Conservation (phyloP, 2,888 invertebrate genomes). For the Nomada fucata region DNA sequence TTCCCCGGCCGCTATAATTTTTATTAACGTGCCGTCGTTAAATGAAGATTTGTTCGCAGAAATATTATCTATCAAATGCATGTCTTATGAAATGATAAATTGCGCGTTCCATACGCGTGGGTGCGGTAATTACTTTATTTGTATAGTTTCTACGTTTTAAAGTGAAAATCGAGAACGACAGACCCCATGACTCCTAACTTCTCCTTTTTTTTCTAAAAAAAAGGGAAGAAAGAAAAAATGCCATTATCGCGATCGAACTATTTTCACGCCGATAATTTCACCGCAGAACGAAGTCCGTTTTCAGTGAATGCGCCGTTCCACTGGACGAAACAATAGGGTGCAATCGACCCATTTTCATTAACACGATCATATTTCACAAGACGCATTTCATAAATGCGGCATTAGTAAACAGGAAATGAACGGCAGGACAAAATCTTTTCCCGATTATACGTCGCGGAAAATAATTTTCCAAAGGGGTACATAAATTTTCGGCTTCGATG, state of each 20-base stretch:
- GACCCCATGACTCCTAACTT: slow-evolving; percentile 9
- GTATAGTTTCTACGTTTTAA: too few species aligned
- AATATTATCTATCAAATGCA: not conserved
- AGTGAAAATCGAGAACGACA: not conserved
- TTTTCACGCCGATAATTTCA: slow-evolving; percentile 54
- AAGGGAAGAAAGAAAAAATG: slow-evolving; percentile 13
- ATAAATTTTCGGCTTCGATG: too few species aligned
- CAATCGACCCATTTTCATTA: slow-evolving; percentile 61
- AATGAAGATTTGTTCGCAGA: not conserved
- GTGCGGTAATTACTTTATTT: too few species aligned
- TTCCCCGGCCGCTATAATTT: not conserved
- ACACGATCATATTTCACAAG: slow-evolving; percentile 58
- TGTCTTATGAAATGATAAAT: too few species aligned
- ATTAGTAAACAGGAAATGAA: slow-evolving; percentile 50
- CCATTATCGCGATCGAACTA: slow-evolving; percentile 50
- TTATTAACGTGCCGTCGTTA: not conserved
- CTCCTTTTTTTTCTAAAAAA: not conserved
- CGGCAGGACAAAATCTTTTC: slow-evolving; percentile 34
- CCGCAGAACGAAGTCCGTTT: slow-evolving; percentile 48
- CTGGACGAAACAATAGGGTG: slow-evolving; percentile 54
- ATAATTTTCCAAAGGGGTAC: not conserved
- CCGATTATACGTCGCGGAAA: not conserved
- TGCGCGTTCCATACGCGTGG: too few species aligned
- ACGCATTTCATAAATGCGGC: slow-evolving; percentile 50
- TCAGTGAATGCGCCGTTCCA: slow-evolving; percentile 48